These are phyloP conservation scores for Callaeas wilsoni DNA, from an alignment of 2,113 vertebrate species.

Conservation along the genomic window DNA sequence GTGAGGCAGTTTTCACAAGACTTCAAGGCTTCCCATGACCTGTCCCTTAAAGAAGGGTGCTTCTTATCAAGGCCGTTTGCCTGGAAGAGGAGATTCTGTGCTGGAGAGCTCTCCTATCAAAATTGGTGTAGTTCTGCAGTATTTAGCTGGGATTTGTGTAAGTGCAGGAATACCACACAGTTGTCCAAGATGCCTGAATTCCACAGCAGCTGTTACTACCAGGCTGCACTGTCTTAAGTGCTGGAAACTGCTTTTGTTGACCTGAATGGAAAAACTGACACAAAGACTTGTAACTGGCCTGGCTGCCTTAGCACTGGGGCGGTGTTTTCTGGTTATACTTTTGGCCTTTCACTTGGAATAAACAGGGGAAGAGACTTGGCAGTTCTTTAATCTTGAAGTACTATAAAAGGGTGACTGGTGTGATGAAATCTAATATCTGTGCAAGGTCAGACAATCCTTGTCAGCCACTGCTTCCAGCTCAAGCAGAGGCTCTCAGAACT, in stretches of 20 bases:
- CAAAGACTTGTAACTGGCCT: neutral
- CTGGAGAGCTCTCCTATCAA: neutral
- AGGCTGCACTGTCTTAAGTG: neutral
- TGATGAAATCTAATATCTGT: constrained; percentile 23
- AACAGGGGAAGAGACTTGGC: constrained; percentile 15
- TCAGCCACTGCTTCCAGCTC: constrained; percentile 3
- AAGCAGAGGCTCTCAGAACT: neutral
- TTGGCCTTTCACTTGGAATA: neutral
- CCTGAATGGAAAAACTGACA: neutral
- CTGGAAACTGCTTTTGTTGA: neutral
- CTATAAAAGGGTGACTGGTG: neutral
- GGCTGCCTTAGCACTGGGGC: neutral
- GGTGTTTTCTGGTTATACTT: neutral
- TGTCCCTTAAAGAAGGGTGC: neutral
- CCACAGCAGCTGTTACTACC: neutral
- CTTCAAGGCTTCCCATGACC: neutral
- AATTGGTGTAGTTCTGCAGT: neutral
- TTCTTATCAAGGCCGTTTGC: neutral
- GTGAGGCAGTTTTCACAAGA: neutral
- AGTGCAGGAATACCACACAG: neutral
- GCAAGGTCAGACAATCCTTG: constrained; percentile 53
- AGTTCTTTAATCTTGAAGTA: constrained; percentile 2
- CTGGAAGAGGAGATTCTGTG: neutral
- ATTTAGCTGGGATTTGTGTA: neutral
- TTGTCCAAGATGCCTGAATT: neutral